Evolutionary conservation across 2,888 invertebrate genomes (phyloP), one percentile per base, ranked within the genome.

Genomic region (Sminthurinus aureus): DNA sequence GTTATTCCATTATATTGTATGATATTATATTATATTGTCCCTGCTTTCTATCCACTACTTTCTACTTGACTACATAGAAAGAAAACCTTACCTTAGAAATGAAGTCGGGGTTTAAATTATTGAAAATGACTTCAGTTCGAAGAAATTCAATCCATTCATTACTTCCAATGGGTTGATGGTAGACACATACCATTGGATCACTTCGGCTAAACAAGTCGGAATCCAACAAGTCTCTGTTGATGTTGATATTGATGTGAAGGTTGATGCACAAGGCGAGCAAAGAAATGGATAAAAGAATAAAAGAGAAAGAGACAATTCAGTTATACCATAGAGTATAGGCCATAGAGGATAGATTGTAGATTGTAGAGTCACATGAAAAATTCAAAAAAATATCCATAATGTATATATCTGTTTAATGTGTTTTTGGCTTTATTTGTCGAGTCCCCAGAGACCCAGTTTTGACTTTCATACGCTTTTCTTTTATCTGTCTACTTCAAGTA

Each of bases 201-300:
- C 92, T 92, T 88, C 92, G 92, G 2, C 92, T 92, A 85, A 92
- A 90, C 0, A 91, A 89, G 90, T 93, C 92, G 87, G 89, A 90
- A 87, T 92, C 91, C 84, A 89, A 87, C 73, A 92, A 89, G 85
- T 91, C 90, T 86, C 92, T 92, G 89, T 78, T 80, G 71, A 78
- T 20, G 3, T 20, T 9, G 15, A 11, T 67, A 38, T 38, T 38
- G 38, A 38, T 38, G 58, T 58, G n/a, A 69, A 0, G 22, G n/a
- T 58, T 12, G 12, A 71, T 15, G 24, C 0, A 24, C 4, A 71
- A 26, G 26, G n/a, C 0, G 22, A 22, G n/a, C 4, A 71, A 24
- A 24, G 71, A 71, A 24, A 71, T 9, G 24, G 24, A 71, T 4
- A 71, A 2, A 71, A 13, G 22, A 6, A 24, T 13, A 71, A 71